Conservation (phyloP, 2,113 vertebrate genomes). For the Sturnus vulgaris region DNA sequence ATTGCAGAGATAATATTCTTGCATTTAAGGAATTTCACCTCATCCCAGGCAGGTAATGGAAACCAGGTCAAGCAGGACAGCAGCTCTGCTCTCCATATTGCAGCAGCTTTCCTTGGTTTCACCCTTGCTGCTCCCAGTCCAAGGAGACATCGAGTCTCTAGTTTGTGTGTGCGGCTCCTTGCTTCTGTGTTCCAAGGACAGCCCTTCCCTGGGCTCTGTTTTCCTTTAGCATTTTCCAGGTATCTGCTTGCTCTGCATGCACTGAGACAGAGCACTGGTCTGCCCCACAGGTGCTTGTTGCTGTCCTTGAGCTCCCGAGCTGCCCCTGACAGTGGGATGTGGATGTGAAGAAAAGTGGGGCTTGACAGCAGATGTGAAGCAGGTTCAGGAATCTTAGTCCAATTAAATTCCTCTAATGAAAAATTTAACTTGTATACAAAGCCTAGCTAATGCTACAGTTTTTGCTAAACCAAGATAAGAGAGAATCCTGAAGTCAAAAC, state of each 20-base stretch:
- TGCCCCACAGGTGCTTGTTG: not conserved
- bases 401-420: not conserved
- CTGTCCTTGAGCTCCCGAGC: not conserved
- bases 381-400: not conserved
- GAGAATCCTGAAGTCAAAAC: not conserved
- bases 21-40: not conserved
- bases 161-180: not conserved
- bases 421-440: not conserved
- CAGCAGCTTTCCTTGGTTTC: not conserved
- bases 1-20: not conserved
- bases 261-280: not conserved
- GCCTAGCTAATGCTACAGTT: not conserved
- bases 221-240: not conserved
- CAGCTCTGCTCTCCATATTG: not conserved
- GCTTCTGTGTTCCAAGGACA: not conserved
- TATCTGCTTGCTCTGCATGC: not conserved
- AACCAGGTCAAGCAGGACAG: not conserved
- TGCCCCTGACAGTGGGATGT: not conserved
- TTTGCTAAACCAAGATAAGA: not conserved
- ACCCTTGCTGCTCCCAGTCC: not conserved
- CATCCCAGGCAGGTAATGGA: not conserved
- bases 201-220: not conserved
- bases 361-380: not conserved
- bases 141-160: rapidly evolving
- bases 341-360: not conserved